A percentile compares a stretch with the other conserved stretches of the same genome.
These are phyloP conservation scores for Hirundo rustica DNA, from an alignment of 2,797 vertebrate species.

Conservation along the genomic window DNA sequence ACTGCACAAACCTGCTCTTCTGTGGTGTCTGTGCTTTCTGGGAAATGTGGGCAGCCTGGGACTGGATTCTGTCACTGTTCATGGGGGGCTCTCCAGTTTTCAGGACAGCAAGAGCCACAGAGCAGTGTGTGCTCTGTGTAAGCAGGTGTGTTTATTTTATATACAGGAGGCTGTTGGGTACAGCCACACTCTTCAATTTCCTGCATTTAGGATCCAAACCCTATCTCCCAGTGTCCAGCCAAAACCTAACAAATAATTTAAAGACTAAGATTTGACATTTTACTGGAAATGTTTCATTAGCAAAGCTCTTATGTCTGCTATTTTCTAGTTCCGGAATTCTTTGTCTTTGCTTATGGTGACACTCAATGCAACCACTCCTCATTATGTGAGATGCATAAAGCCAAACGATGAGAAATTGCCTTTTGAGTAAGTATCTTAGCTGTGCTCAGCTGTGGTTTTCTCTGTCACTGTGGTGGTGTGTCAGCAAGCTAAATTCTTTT, in stretches of 20 bases:
- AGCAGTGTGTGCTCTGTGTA: not conserved
- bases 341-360: slow-evolving; percentile 94
- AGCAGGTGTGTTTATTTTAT: not conserved
- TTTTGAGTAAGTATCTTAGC: slow-evolving; percentile 88
- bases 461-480: not conserved
- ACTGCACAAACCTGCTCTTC: fast-evolving
- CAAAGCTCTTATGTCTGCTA: not conserved
- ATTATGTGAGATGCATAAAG: slow-evolving; percentile 98
- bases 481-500: not conserved
- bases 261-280: not conserved
- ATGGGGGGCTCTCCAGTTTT: fast-evolving
- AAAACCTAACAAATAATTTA: not conserved
- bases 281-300: not conserved
- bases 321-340: slow-evolving; percentile 89
- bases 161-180: not conserved
- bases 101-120: not conserved
- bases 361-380: slow-evolving; percentile 93
- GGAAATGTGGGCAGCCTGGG: not conserved
- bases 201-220: not conserved
- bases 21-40: fast-evolving
- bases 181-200: not conserved
- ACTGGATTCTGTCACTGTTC: fast-evolving
- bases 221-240: not conserved
- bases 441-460: not conserved
- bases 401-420: slow-evolving; percentile 93